Base-by-base conservation (phyloP, 2,888 invertebrate genomes). In the Trachelus tabidus region DNA sequence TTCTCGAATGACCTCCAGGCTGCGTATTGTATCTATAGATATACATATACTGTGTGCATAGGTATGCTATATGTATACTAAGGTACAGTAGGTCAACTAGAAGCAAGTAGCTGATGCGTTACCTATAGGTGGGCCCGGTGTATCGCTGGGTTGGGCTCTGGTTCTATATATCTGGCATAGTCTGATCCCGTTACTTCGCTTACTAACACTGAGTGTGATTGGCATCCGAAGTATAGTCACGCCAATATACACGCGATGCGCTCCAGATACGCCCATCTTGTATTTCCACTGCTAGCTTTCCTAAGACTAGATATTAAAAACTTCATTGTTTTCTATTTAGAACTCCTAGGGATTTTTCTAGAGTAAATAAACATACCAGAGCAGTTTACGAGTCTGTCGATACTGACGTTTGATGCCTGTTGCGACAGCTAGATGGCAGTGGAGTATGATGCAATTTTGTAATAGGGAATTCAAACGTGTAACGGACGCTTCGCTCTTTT, bases 111-210 rank as follows among this genome's bases (percentile, higher is more conserved):
- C 12, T 31, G 34, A 34, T 33, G 34, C 71, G 71, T 56, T 56
- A 56, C 56, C 56, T 56, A 56, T 85, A 80, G 85, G 77, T 85
- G 83, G 83, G 85, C 81, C 34, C 12, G 71, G 71, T 84, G 82
- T 85, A 79, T 82, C 78, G 69, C 76, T 84, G 83, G 86, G 86
- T 84, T 86, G 85, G 85, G 83, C 83, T 86, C 9, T 23, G 56
- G 56, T 56, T 56, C 56, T 56, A 23, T 84, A 86, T 86, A 85
- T 88, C 85, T 87, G 83, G 71, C 77, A 85, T 84, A 82, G 84
- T 85, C 84, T 81, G 79, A 83, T 88, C 88, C 90, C 90, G 90
- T 90, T 89, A 89, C 82, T 77, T 79, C 69, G 79, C 81, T 85
- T 81, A 80, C 80, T 80, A 83, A 82, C 80, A 81, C 78, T 75